These are phyloP conservation scores for Tromatobia lineatoria DNA, from an alignment of 2,888 invertebrate genomes.

Conservation along the genomic window DNA sequence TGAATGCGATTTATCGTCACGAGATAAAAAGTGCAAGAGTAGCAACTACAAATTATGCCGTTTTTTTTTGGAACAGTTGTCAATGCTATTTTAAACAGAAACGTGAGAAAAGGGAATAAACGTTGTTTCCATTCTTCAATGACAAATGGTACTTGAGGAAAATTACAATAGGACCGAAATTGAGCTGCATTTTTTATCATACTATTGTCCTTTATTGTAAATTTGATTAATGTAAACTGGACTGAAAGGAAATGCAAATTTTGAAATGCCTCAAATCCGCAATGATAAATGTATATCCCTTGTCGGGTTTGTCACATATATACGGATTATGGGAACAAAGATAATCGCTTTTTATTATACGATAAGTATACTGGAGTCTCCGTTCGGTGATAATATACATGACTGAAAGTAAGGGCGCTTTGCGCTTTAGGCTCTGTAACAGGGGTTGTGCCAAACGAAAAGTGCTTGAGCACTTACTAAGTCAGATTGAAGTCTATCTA, in stretches of 20 bases:
- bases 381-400: slow-evolving; percentile 7
- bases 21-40: not conserved
- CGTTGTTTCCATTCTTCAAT: not conserved
- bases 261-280: not conserved
- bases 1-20: slow-evolving; percentile 20
- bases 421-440: slow-evolving; percentile 18
- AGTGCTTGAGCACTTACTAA: slow-evolving; percentile 50
- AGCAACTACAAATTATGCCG: not conserved
- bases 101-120: not conserved
- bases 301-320: not conserved
- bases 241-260: not conserved
- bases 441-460: slow-evolving; percentile 19
- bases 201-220: not conserved
- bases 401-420: slow-evolving; percentile 35
- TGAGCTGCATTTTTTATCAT: not conserved
- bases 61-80: not conserved
- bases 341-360: slow-evolving; percentile 46
- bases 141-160: no score
- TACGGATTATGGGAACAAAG: slow-evolving; percentile 16
- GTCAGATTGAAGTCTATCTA: slow-evolving; percentile 54
- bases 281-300: not conserved
- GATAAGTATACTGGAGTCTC: not conserved
- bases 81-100: not conserved
- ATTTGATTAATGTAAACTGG: not conserved
- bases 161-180: no score